phyloP scores from a whole-genome alignment of 1,140 invertebrate species.

The Bombus turneri region DNA sequence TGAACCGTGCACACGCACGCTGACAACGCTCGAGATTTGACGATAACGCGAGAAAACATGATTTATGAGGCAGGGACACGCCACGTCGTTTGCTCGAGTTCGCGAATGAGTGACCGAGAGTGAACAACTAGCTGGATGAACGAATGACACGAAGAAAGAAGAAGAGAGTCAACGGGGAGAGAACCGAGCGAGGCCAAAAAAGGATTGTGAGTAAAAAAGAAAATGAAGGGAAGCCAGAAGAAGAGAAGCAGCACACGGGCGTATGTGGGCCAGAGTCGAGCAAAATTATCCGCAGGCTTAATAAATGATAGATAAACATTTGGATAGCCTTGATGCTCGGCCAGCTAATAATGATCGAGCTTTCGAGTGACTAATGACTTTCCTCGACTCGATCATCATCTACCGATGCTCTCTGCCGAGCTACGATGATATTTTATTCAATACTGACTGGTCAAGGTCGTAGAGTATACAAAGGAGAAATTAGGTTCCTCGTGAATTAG shows the following conservation, averaged over 20 bases:
- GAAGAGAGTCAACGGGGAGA: not conserved
- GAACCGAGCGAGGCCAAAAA: not conserved
- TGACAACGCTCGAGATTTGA: slow-evolving; percentile 70
- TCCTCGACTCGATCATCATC: slow-evolving; percentile 6
- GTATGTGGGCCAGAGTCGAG: not conserved
- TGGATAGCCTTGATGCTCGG: not conserved
- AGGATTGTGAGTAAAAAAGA: not conserved
- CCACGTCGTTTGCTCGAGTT: slow-evolving; percentile 65
- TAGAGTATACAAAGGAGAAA: not conserved
- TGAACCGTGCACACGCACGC: slow-evolving; percentile 70
- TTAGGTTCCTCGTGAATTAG: slow-evolving; percentile 4
- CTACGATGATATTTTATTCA: slow-evolving; percentile 10
- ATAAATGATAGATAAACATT: slow-evolving; percentile 22
- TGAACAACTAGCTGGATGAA: not conserved
- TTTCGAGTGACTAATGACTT: slow-evolving; percentile 19
- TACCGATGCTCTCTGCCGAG: not conserved
- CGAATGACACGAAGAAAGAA: not conserved
- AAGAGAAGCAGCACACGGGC: too few relatives aligned
- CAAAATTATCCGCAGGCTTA: slow-evolving; percentile 4
- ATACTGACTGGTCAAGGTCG: slow-evolving; percentile 2
- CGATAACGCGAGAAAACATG: slow-evolving; percentile 75
- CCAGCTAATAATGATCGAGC: slow-evolving; percentile 1
- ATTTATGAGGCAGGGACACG: slow-evolving; percentile 76
- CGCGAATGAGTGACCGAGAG: slow-evolving; percentile 33
- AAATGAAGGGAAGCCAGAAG: not conserved